A percentile compares a stretch with the other conserved stretches of the same genome.
Evolutionary conservation across 2,113 vertebrate species (phyloP).

Genomic region (Myotis lucifugus): DNA sequence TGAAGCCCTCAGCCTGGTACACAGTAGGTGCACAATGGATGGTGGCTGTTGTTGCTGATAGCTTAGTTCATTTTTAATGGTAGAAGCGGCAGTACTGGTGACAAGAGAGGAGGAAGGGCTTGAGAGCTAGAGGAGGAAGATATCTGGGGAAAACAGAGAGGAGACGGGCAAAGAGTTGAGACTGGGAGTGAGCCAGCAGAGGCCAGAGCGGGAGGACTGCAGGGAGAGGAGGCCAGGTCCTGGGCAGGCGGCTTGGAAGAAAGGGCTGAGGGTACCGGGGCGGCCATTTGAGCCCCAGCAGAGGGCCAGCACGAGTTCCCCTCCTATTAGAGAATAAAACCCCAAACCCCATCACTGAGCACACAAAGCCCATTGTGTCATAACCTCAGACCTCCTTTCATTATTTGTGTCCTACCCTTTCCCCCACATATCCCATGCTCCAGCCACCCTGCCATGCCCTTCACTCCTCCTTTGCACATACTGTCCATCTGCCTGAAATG

Average conservation of each 20-base stretch:
- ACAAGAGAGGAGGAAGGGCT: not conserved
- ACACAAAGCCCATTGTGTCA: not conserved
- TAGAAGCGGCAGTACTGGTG: not conserved
- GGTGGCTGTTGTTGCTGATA: not conserved
- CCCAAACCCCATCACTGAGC: not conserved
- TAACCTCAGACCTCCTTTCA: not conserved
- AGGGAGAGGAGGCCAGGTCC: rapidly evolving
- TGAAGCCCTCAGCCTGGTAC: not conserved
- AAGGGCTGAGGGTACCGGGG: not conserved
- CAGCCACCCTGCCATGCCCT: not conserved
- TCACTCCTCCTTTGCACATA: not conserved
- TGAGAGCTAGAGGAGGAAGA: not conserved
- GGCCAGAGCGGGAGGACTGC: not conserved
- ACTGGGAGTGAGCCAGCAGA: not conserved
- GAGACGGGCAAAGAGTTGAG: not conserved
- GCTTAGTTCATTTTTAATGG: not conserved
- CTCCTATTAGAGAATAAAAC: not conserved
- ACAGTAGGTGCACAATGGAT: not conserved
- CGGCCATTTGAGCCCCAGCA: not conserved
- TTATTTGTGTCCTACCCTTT: no score
- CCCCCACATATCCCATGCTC: no score
- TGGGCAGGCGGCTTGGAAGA: not conserved
- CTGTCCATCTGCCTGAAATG: not conserved
- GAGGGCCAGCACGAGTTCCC: not conserved
- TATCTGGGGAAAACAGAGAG: not conserved